These are phyloP conservation scores for Metalampra italica DNA, from an alignment of 2,888 invertebrate genomes.

Conservation along the genomic window DNA sequence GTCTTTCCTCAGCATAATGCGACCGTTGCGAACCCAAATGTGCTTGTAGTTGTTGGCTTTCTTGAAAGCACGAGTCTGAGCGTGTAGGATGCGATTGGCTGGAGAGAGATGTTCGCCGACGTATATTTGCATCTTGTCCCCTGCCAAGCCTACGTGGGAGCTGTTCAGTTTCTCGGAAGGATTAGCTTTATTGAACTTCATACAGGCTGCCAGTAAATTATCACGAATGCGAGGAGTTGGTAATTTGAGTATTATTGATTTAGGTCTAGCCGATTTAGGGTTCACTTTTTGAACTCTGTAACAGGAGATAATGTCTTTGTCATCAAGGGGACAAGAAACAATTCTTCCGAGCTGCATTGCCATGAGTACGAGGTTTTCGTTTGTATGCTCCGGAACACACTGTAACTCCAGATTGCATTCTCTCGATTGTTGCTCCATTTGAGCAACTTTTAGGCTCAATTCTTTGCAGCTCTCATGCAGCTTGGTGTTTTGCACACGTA, in stretches of 20 bases:
- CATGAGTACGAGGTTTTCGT: not conserved
- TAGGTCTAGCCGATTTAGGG: not conserved
- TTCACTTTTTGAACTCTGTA: not conserved
- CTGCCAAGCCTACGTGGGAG: not conserved
- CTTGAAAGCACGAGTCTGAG: constrained; percentile 2
- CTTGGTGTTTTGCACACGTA: too few species aligned
- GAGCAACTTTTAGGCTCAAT: too few species aligned
- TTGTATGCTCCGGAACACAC: not conserved
- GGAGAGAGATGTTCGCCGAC: not conserved
- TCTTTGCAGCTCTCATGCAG: too few species aligned
- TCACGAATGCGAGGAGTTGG: not conserved
- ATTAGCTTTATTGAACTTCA: not conserved
- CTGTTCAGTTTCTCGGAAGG: not conserved
- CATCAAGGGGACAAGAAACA: not conserved
- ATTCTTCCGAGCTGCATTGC: not conserved
- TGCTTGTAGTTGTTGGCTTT: not conserved
- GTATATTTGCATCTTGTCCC: not conserved
- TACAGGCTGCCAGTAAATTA: not conserved
- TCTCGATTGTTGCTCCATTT: not conserved
- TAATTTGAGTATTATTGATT: not conserved
- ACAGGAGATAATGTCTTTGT: not conserved
- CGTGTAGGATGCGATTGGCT: constrained; percentile 9
- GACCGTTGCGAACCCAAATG: not conserved
- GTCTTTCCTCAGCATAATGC: not conserved
- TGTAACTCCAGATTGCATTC: not conserved